Percentiles rank a stretch among this genome's conserved stretches.
phyloP scores from a whole-genome alignment of 2,113 vertebrate species.

The Odocoileus virginianus region DNA sequence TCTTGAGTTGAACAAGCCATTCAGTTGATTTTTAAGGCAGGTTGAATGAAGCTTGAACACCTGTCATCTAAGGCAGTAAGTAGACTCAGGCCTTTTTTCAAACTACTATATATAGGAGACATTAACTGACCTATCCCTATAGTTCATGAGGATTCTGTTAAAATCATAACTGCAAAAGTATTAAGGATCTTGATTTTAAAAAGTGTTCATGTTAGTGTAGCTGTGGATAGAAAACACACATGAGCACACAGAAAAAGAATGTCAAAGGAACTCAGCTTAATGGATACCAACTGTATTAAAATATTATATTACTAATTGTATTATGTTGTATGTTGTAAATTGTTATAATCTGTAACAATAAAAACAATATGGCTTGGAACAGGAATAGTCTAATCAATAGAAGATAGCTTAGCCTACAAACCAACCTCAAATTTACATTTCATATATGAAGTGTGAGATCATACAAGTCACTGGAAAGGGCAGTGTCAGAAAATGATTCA shows the following conservation, averaged over 20 bases:
- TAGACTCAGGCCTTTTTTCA: neutral
- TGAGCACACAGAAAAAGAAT: neutral
- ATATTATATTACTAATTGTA: neutral
- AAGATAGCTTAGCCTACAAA: neutral
- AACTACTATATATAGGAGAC: neutral
- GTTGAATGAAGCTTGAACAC: neutral
- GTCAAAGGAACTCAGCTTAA: neutral
- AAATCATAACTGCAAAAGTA: neutral
- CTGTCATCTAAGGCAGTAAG: neutral
- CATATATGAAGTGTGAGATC: neutral
- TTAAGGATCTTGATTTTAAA: neutral
- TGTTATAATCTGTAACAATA: neutral
- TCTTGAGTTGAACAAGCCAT: slow-evolving; percentile 24
- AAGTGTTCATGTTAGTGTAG: neutral
- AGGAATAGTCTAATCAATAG: neutral
- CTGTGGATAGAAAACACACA: neutral
- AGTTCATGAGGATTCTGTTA: neutral
- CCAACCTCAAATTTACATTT: neutral
- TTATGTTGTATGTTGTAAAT: neutral
- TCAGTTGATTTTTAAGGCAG: neutral
- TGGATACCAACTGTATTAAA: neutral
- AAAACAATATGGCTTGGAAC: neutral
- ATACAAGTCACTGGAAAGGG: neutral
- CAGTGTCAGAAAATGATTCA: neutral
- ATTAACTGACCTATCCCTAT: neutral